phyloP scores from a whole-genome alignment of 2,113 vertebrate genomes.

The Perca schrenkii region DNA sequence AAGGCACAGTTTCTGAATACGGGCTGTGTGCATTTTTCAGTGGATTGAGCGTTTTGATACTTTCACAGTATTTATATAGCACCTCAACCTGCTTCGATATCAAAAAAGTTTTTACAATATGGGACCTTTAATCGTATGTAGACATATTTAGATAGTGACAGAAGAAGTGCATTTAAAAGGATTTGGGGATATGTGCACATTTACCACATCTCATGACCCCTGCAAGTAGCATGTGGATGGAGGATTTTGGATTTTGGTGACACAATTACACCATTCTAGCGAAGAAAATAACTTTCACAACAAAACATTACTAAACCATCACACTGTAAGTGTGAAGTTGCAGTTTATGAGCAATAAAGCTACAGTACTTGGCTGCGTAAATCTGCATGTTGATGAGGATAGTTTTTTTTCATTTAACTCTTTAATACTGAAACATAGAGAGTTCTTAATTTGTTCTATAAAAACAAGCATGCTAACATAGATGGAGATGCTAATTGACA shows the following conservation, averaged over 20 bases:
- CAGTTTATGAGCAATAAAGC: not conserved
- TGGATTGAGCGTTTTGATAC: too few species aligned
- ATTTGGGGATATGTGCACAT: too few species aligned
- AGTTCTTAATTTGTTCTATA: not conserved
- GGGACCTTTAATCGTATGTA: too few species aligned
- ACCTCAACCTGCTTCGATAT: too few species aligned
- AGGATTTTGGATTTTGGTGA: too few species aligned
- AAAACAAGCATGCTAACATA: conserved; percentile 3
- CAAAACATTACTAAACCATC: not conserved
- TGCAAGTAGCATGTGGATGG: too few species aligned
- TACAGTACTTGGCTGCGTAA: not conserved
- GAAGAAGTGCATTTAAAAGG: not conserved
- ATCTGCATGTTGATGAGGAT: conserved; percentile 13
- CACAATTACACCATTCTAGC: too few species aligned
- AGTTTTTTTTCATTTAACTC: not conserved
- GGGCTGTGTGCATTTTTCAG: too few species aligned
- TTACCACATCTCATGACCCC: not conserved
- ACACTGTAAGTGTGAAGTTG: not conserved
- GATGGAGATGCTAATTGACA: conserved; percentile 30
- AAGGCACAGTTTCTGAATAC: too few species aligned
- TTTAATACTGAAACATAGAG: not conserved
- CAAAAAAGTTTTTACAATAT: too few species aligned
- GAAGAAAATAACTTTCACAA: too few species aligned
- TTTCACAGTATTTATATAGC: too few species aligned
- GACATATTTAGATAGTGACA: not conserved